These are phyloP conservation scores for Drosophila trapezifrons DNA, from an alignment of 1,140 invertebrate genomes.

Conservation along the genomic window DNA sequence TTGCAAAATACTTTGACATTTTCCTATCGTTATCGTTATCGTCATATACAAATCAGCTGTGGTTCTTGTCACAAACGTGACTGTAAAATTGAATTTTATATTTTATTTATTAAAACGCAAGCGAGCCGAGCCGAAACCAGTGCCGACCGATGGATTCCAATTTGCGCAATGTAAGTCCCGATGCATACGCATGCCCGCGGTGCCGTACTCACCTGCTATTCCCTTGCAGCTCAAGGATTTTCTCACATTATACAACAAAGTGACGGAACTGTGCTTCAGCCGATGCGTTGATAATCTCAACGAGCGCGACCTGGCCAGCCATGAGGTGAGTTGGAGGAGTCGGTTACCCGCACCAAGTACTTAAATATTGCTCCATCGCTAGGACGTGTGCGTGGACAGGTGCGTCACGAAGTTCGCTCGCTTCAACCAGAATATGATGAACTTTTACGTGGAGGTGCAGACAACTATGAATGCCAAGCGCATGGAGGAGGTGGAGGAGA, in stretches of 20 bases:
- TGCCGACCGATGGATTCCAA: constrained; percentile 62
- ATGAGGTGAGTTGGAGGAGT: constrained; percentile 86
- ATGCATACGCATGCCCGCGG: no score
- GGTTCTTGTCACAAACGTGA: constrained; percentile 6
- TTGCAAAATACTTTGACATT: background rate
- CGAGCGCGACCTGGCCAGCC: constrained; percentile 88
- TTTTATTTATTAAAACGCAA: constrained; percentile 17
- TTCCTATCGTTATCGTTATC: background rate
- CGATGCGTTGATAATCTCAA: constrained; percentile 95
- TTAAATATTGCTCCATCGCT: background rate
- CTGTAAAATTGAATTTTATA: constrained; percentile 28
- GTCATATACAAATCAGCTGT: constrained; percentile 16
- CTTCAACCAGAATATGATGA: constrained; percentile 91
- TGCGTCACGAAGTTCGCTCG: constrained; percentile 95
- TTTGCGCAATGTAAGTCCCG: constrained; percentile 63
- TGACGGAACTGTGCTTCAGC: constrained; percentile 93
- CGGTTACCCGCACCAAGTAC: no score
- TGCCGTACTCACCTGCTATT: background rate
- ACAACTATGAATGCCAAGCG: constrained; percentile 68
- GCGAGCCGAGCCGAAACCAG: background rate
- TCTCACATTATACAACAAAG: constrained; percentile 93
- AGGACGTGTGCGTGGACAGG: constrained; percentile 91
- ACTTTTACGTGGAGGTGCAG: constrained; percentile 81
- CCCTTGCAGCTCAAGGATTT: constrained; percentile 91
- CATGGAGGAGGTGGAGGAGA: constrained; percentile 69